phyloP scores from a whole-genome alignment of 2,888 invertebrate genomes.

The Anodontia alba region DNA sequence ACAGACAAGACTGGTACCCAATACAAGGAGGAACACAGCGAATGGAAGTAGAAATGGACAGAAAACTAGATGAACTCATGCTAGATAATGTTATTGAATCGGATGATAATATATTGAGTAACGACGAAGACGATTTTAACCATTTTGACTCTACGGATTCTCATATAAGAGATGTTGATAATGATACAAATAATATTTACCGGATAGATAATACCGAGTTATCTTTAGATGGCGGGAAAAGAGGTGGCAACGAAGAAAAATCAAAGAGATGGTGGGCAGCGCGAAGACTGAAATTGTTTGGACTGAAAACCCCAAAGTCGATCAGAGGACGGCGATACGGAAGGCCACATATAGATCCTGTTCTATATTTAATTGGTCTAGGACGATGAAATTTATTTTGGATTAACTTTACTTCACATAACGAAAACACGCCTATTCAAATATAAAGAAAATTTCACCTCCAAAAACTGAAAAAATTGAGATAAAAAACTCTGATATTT shows the following conservation, averaged over 20 bases:
- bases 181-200: not conserved
- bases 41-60: slow-evolving; percentile 7
- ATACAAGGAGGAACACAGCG: slow-evolving; percentile 13
- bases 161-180: not conserved
- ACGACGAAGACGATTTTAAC: not conserved
- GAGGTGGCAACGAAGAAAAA: not conserved
- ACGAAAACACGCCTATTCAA: no score
- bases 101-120: not conserved
- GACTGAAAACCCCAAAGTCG: slow-evolving; percentile 18
- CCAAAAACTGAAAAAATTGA: no score
- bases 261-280: slow-evolving; percentile 9
- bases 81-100: not conserved
- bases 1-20: not conserved
- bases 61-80: not conserved
- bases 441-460: no score
- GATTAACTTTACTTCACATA: no score
- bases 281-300: not conserved
- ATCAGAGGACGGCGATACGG: not conserved
- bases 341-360: slow-evolving; percentile 2
- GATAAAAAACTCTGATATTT: no score
- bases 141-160: not conserved
- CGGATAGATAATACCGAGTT: not conserved
- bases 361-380: slow-evolving; percentile 13
- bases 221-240: not conserved
- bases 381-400: not conserved